Evolutionary conservation across 2,888 invertebrate genomes (phyloP), one percentile per base, ranked within the genome.

Genomic region (Drosophila anomelani): DNA sequence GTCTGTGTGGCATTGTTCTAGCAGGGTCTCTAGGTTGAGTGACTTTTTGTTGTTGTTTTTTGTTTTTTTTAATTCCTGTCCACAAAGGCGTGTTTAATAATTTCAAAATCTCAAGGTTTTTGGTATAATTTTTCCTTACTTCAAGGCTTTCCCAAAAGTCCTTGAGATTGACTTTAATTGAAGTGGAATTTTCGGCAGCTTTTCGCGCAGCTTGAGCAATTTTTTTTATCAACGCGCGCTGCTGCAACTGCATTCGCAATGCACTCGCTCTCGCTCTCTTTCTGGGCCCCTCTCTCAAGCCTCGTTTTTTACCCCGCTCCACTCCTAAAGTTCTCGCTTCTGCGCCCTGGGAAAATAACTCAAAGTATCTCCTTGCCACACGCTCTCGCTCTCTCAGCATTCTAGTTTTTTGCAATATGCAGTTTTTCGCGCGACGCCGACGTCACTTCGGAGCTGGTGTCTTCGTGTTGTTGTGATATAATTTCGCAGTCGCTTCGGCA

Each of bases 381-480:
- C 10, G 46, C 67, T 62, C 59, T 61, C 36, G 29, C 13, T 54
- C 72, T 46, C 58, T 59, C 44, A 62, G 59, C 47, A 56, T 68
- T 39, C 69, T 69, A 57, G 39, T 60, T 56, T 55, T 60, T 61
- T 60, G 60, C 60, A 61, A 43, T 61, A 61, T 61, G 60, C 60
- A 61, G 60, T 61, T 61, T 58, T 61, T 53, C 51, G 51, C 51
- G 51, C 75, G 76, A 58, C 71, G 80, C 57, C 74, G 78, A 73
- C 79, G 81, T 66, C 66, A 57, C 47, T 62, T 78, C 69, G 67
- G 60, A 57, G 56, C 73, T 72, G 70, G 57, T 55, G 83, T 80
- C 87, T 87, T 85, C 85, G 80, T 84, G 90, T 91, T 90, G 90
- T 90, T 92, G 91, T 91, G 91, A 91, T 92, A 91, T 91, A 91